A percentile compares a stretch with the other conserved stretches of the same genome.
phyloP scores from a whole-genome alignment of 2,113 vertebrate species.

The Lonchura striata region DNA sequence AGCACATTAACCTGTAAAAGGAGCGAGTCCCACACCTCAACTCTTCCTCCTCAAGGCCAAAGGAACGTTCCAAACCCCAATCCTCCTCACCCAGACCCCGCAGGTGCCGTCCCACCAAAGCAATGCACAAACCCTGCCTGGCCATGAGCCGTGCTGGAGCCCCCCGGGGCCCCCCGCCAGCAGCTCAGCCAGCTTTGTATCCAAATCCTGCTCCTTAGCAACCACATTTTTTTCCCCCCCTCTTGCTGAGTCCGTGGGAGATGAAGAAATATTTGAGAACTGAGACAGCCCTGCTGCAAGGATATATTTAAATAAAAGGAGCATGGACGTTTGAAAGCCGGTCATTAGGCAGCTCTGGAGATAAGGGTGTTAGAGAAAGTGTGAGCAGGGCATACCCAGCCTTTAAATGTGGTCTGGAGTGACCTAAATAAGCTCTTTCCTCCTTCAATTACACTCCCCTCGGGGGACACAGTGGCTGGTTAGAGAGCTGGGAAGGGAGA shows the following conservation, averaged over 20 bases:
- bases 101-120: background rate
- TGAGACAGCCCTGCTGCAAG: background rate
- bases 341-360: background rate
- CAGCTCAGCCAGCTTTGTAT: conserved; percentile 30
- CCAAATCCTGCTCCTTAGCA: conserved; percentile 66
- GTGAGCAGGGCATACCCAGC: background rate
- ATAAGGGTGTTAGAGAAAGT: background rate
- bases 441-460: background rate
- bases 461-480: background rate
- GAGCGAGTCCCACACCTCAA: accelerated
- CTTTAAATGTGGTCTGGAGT: background rate
- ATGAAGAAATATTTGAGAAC: conserved; percentile 48
- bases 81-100: background rate
- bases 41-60: background rate
- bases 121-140: background rate
- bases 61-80: background rate
- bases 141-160: background rate
- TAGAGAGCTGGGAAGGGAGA: background rate
- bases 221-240: conserved; percentile 1
- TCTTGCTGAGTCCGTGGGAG: conserved; percentile 21
- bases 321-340: background rate
- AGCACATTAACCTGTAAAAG: background rate
- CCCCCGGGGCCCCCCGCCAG: background rate
- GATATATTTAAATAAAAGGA: background rate
- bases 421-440: conserved; percentile 17